Evolutionary conservation across 2,113 vertebrate genomes (phyloP), one percentile per base, ranked within the genome.

Genomic region (Alosa alosa): DNA sequence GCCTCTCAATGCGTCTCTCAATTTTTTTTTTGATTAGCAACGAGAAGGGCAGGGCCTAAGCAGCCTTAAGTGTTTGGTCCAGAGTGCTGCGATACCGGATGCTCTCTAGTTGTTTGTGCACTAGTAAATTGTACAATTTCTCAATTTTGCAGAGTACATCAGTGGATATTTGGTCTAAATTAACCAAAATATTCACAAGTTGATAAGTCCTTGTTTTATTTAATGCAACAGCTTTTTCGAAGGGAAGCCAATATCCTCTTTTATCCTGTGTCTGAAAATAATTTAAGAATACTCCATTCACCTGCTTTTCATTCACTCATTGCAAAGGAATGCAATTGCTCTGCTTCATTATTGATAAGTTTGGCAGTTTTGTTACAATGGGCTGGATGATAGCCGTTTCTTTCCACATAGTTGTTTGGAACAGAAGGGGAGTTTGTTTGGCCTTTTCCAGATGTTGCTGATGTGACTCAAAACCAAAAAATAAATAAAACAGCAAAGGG

Each of bases 11-110:
- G 20, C 60, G 25, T 64, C 60, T 25, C 60, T 64, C 52, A 25
- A 75, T 17, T 36, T 83, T 57, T 50, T 83, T 72, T 83, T 72
- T 81, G 49, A 75, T 75, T 36, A 75, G 31, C 31, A 75, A 13
- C 13, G 10, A 75, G 9, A 36, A 9, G 13, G 25, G 68, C 68
- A 64, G 6, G 60, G 8, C 9, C 6, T 75, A 10, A 31, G 25
- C 68, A 75, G 68, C 31, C n/a, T n/a, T 22, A 25, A n/a, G 20
- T 22, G 18, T 60, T 55, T 18, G 50, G 22, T 64, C 22, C n/a
- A 6, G 60, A 64, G 20, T 64, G 57, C 57, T 22, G 9, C 20
- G 6, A 20, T 47, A 47, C 46, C 46, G 6, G 6, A 47, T 72
- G n/a, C 25, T 75, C 31, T 8, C 4, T 7, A 75, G 25, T 75